Conservation (phyloP, 1,140 invertebrate species). For the Idris sp. region DNA sequence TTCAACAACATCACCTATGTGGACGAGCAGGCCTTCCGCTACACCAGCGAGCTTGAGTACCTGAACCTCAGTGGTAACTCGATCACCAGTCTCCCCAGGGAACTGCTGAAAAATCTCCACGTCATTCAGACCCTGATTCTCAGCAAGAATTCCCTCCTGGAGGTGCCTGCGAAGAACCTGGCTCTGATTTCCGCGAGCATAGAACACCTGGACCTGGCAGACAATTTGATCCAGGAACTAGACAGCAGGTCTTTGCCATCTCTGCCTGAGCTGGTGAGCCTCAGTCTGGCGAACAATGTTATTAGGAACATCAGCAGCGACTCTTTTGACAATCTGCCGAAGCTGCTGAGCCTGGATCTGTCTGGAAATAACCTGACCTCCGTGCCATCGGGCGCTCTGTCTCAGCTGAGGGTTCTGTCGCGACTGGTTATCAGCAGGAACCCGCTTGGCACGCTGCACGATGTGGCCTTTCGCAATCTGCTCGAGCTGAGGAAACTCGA, state of each 20-base stretch:
- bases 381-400: slow-evolving; percentile 86
- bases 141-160: slow-evolving; percentile 86
- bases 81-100: slow-evolving; percentile 83
- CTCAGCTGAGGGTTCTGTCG: slow-evolving; percentile 85
- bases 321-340: slow-evolving; percentile 84
- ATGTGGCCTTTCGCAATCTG: slow-evolving; percentile 88
- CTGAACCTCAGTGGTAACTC: slow-evolving; percentile 88
- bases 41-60: slow-evolving; percentile 84
- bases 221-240: slow-evolving; percentile 85
- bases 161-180: slow-evolving; percentile 84
- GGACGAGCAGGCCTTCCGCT: slow-evolving; percentile 84
- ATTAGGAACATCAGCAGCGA: slow-evolving; percentile 83
- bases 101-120: slow-evolving; percentile 84
- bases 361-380: slow-evolving; percentile 89
- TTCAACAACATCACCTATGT: slow-evolving; percentile 87
- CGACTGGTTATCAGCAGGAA: slow-evolving; percentile 87
- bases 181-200: slow-evolving; percentile 81
- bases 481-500: slow-evolving; percentile 86
- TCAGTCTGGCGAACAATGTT: slow-evolving; percentile 85
- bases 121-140: slow-evolving; percentile 84
- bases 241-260: slow-evolving; percentile 83
- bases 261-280: slow-evolving; percentile 81
- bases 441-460: slow-evolving; percentile 83
- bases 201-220: slow-evolving; percentile 83
- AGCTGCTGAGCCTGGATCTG: slow-evolving; percentile 85